Evolutionary conservation across 2,113 vertebrate species (phyloP), one percentile per base, ranked within the genome.

Genomic region (Megaceryle torquata): DNA sequence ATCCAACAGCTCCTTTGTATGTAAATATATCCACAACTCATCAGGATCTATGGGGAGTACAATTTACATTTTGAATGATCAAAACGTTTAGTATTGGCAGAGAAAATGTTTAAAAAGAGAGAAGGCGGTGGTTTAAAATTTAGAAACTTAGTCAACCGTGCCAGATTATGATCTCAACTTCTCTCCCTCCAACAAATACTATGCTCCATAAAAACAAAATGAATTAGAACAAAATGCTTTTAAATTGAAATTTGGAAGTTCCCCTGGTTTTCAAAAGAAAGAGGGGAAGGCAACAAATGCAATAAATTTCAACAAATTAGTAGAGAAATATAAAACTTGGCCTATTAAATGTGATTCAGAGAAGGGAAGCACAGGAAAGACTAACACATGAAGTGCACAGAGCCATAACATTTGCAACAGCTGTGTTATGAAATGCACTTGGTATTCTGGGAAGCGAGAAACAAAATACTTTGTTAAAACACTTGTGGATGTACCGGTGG

Each of bases 61-160:
- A 95, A 97, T 98, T 97, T 97, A 96, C 95, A 97, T 97, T 98
- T 93, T 93, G 95, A 97, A 97, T 95, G 94, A 97, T 96, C 96
- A 95, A 89, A 94, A 91, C 71, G 96, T 93, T 97, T 96, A 96
- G 92, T 91, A 78, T 90, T 77, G 79, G 96, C 97, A 97, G 72
- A 76, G 95, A 96, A 98, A 96, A 97, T 97, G 87, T 95, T 95
- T 96, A 74, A 97, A 97, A 94, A 97, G 44, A 72, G 82, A 93
- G 95, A 94, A 85, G 90, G 91, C 28, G 37, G 87, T 4, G 82
- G 87, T 96, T 96, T 96, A 94, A 85, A 97, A 95, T 95, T 89
- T 89, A 94, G 97, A 94, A 96, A 95, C 46, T 88, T 95, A 85
- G 95, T 93, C 93, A 85, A 53, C 59, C 5, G 4, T 96, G 95